phyloP scores from a whole-genome alignment of 2,797 vertebrate species.

The Mormyrops attenuatus region DNA sequence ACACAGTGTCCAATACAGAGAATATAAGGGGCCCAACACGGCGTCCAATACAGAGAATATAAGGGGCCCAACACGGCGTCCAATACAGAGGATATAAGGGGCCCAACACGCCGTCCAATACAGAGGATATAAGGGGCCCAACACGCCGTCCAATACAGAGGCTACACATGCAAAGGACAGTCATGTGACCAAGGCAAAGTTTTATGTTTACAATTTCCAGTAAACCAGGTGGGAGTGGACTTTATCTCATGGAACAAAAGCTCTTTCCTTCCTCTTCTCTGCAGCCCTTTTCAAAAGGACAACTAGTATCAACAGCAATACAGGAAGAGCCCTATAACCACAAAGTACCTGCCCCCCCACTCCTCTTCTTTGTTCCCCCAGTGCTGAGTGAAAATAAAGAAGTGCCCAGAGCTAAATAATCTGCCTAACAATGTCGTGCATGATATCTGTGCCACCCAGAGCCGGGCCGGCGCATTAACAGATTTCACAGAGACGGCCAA shows the following conservation, averaged over 20 bases:
- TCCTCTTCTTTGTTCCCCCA: constrained; percentile 69
- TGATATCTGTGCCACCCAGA: constrained; percentile 26
- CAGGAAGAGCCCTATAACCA: constrained; percentile 53
- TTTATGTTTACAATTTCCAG: constrained; percentile 39
- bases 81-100: too few relatives aligned
- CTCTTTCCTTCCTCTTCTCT: constrained; percentile 70
- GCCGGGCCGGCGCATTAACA: constrained; percentile 34
- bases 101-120: background rate
- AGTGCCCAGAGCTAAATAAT: constrained; percentile 52
- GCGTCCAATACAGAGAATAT: too few relatives aligned
- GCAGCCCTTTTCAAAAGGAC: constrained; percentile 54
- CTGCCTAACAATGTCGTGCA: constrained; percentile 36
- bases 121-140: background rate
- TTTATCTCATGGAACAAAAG: constrained; percentile 66
- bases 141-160: background rate
- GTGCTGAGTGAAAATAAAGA: constrained; percentile 63
- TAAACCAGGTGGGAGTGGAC: constrained; percentile 35
- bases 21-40: too few relatives aligned
- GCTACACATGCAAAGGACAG: background rate
- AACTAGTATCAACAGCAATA: constrained; percentile 44
- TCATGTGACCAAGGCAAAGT: constrained; percentile 31
- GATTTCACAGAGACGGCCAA: constrained; percentile 27
- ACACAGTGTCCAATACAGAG: too few relatives aligned
- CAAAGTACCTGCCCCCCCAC: constrained; percentile 47
- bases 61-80: too few relatives aligned